Conservation (phyloP, 2,888 invertebrate genomes). For the Chesias legatella region DNA sequence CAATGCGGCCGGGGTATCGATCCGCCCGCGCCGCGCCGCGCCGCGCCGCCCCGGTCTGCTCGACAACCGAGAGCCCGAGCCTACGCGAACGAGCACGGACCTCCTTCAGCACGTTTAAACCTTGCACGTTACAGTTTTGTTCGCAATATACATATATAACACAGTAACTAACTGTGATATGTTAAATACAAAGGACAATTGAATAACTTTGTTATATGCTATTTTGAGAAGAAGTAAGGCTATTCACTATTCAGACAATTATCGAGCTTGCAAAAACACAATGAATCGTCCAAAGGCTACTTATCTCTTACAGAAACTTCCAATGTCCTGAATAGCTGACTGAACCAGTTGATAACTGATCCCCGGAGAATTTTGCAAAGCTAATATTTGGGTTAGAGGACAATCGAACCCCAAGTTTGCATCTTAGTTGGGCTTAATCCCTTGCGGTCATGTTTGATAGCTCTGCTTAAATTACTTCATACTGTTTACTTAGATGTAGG, state of each 20-base stretch:
- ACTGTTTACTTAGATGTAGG: slow-evolving; percentile 10
- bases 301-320: too few species aligned
- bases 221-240: too few species aligned
- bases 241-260: too few species aligned
- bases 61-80: slow-evolving; percentile 50
- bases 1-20: slow-evolving; percentile 78
- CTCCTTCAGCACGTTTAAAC: slow-evolving; percentile 57
- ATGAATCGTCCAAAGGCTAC: too few species aligned
- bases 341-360: slow-evolving; percentile 43
- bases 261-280: too few species aligned
- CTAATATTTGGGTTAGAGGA: slow-evolving; percentile 51
- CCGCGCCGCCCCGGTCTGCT: slow-evolving; percentile 41
- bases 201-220: too few species aligned
- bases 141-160: too few species aligned
- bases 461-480: slow-evolving; percentile 14
- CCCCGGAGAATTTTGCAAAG: slow-evolving; percentile 40
- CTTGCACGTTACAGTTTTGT: slow-evolving; percentile 62
- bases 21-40: slow-evolving; percentile 60
- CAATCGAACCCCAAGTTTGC: slow-evolving; percentile 39
- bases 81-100: slow-evolving; percentile 44
- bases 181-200: too few species aligned
- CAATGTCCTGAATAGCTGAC: slow-evolving; percentile 6
- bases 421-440: slow-evolving; percentile 31
- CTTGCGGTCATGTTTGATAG: slow-evolving; percentile 21
- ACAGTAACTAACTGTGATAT: too few species aligned